Evolutionary conservation across 2,888 invertebrate genomes (phyloP), one percentile per base, ranked within the genome.

Genomic region (Coelogynopora nodosa): DNA sequence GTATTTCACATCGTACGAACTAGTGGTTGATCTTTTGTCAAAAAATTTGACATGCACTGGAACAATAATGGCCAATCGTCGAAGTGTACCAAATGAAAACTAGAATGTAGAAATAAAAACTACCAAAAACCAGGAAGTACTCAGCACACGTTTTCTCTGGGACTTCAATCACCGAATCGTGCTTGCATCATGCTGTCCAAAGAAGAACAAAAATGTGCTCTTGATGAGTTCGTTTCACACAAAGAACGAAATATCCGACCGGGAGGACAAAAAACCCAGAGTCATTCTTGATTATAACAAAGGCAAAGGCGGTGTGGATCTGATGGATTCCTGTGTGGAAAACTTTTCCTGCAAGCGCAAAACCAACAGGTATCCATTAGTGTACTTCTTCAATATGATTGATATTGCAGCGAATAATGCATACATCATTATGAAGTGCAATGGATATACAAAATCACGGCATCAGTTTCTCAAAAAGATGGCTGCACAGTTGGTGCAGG

Each of bases 141-240:
- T 83, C 29, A 83, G n/a, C 23, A 18, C 83, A 1, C 28, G n/a
- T 5, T 83, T 83, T 83, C 30, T 83, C 23, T 83, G n/a, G 81
- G 30, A 83, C 30, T 30, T 30, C 30, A 29, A 83, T n/a, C 28
- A 30, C 83, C 28, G 30, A 29, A 83, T 26, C 28, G 29, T 26
- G n/a, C 28, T 83, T 18, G 83, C 30, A 30, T 83, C 30, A 26
- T 2, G 5, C 5, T 18, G 2, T n/a, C 30, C 83, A 26, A 26
- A 83, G 27, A 83, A 83, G 28, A 30, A 26, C 30, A 26, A 83
- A 27, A 83, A 80, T 23, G 81, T 80, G 5, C n/a, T 67, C 10
- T 10, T 67, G n/a, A 13, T 67, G n/a, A 13, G 67, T 67, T 67
- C 67, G 10, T 67, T 67, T 10, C 67, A 67, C 67, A 67, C 10